Base-by-base conservation (phyloP, 64 coral and sea anemone genomes). In the Montipora sp. region DNA sequence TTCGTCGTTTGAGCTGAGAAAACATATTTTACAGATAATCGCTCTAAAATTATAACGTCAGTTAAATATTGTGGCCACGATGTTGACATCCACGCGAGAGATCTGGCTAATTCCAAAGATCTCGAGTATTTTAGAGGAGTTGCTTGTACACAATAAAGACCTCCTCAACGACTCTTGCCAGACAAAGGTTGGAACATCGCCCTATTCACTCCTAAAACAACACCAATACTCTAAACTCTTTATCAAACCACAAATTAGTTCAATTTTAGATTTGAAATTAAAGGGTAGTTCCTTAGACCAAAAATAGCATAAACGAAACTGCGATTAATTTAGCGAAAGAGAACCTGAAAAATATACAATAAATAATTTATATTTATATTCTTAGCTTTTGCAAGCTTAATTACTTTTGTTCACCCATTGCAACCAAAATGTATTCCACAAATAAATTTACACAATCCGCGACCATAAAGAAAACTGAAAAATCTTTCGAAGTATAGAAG, bases 381-480 rank as follows among this genome's bases (percentile, higher is more conserved):
- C 46, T 85, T 85, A 85, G 82, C 45, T 4, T 49, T 83, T 66
- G 11, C 3, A 50, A n/a, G 65, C 45, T 50, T 18, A 22, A 13
- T 69, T 71, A 69, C 44, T 21, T 70, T 71, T 7, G 23, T 24
- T 47, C 80, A 83, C 18, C 5, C 8, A 7, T 53, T 46, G 12
- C 58, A 69, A 85, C 82, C 82, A 85, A 85, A 85, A 69, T 46
- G 71, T 85, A 85, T 85, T 49, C 46, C 75, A 77, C 14, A 49
- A 5, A 77, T 49, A 19, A 70, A 19, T 70, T 49, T 16, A n/a
- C 46, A 24, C 82, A 83, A 11, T 47, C 20, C 14, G 20, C 22
- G 23, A 5, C 27, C 3, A 19, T 11, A 77, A 2, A 83, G 59
- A 47, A 83, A 20, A 48, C 51, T 50, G 16, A 43, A 85, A 45